Percentiles rank a stretch among this genome's conserved stretches.
phyloP scores from a whole-genome alignment of 2,797 vertebrate genomes.

The Balearica regulorum region DNA sequence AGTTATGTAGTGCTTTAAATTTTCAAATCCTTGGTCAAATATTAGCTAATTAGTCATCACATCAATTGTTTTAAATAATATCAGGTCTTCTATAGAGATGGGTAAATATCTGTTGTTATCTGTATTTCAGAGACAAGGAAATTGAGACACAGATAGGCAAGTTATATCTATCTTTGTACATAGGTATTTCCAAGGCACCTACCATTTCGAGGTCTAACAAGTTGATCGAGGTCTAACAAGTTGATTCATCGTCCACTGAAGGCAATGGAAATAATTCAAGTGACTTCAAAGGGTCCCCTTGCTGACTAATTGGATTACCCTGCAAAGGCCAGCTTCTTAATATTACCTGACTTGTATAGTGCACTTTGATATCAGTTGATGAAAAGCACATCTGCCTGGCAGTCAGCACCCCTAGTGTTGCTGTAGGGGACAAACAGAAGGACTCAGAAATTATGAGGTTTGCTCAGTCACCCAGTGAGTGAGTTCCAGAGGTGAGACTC shows the following conservation, averaged over 20 bases:
- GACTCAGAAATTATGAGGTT: background rate
- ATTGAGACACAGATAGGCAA: background rate
- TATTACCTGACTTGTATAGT: background rate
- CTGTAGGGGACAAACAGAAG: background rate
- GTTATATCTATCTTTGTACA: background rate
- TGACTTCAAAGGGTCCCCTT: background rate
- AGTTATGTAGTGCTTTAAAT: slow-evolving; percentile 26
- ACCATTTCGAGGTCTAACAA: background rate
- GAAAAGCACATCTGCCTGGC: background rate
- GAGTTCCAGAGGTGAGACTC: background rate
- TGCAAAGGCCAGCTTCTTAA: background rate
- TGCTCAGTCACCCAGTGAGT: background rate
- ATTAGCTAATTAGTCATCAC: slow-evolving; percentile 58
- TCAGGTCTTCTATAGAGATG: slow-evolving; percentile 11
- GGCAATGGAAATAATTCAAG: background rate
- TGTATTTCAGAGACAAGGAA: slow-evolving; percentile 1
- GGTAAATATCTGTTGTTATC: slow-evolving; percentile 29
- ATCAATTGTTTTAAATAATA: slow-evolving; percentile 52
- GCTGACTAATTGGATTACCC: background rate
- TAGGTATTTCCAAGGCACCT: slow-evolving; percentile 6
- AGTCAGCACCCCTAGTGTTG: background rate
- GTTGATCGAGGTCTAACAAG: background rate
- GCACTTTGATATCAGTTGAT: background rate
- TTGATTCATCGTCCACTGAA: background rate
- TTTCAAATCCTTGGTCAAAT: slow-evolving; percentile 52